Percentiles rank a stretch among this genome's conserved stretches.
Conservation (phyloP, 2,113 vertebrate species). For the Ivindomyrus marchei region DNA sequence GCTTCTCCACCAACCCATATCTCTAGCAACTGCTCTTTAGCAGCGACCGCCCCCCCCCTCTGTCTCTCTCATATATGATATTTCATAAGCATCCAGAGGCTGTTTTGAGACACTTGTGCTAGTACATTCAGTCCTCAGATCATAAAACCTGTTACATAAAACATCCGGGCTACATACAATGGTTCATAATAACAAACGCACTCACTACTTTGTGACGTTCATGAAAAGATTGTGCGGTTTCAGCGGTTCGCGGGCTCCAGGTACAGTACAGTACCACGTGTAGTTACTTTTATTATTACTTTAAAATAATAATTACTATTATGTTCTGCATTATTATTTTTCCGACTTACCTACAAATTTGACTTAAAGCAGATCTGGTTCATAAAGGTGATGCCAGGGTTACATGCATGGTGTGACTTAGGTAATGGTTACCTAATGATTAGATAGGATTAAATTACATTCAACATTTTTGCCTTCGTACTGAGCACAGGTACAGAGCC, state of each 20-base stretch:
- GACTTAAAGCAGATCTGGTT: not conserved
- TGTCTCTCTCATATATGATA: not conserved
- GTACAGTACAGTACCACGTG: not conserved
- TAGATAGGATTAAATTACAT: not conserved
- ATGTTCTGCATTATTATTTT: not conserved
- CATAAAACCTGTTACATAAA: not conserved
- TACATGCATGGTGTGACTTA: not conserved
- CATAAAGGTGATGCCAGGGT: not conserved
- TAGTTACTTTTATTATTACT: not conserved
- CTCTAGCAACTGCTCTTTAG: not conserved
- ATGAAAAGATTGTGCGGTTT: not conserved
- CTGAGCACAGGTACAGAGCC: not conserved
- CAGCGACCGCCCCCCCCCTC: not conserved
- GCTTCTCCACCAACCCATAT: not conserved
- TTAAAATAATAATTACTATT: not conserved
- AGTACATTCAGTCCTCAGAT: not conserved
- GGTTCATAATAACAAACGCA: not conserved
- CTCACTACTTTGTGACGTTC: not conserved
- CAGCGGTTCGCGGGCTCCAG: not conserved
- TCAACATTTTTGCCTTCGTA: not conserved
- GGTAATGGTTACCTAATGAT: not conserved
- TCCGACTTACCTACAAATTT: not conserved
- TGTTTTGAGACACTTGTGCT: not conserved
- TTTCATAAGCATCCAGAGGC: not conserved
- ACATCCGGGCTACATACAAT: not conserved